Conservation (phyloP, 2,113 vertebrate genomes). For the Fulica atra region DNA sequence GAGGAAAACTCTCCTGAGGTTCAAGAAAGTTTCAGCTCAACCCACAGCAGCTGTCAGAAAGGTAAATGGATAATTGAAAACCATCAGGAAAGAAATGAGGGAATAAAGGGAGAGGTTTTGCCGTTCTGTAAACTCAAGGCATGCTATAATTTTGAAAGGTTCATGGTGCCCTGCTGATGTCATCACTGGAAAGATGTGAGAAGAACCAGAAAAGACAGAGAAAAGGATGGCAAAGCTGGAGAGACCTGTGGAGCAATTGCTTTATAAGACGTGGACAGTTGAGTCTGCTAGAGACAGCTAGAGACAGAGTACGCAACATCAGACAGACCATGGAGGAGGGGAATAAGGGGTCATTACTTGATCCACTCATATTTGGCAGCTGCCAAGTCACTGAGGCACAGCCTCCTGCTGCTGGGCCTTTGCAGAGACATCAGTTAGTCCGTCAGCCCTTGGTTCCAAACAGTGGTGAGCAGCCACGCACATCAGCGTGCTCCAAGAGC, state of each 20-base stretch:
- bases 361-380: not conserved
- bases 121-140: not conserved
- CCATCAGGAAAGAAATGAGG: not conserved
- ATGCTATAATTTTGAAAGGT: fast-evolving
- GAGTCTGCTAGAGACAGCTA: not conserved
- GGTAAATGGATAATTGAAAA: not conserved
- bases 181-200: not conserved
- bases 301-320: not conserved
- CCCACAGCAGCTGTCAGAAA: not conserved
- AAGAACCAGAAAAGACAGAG: not conserved
- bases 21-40: not conserved
- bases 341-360: not conserved
- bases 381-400: not conserved
- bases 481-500: fast-evolving
- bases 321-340: not conserved
- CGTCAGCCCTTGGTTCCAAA: not conserved
- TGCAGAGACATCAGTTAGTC: fast-evolving
- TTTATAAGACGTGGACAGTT: not conserved
- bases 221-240: not conserved
- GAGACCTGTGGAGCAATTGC: not conserved
- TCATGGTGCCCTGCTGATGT: not conserved
- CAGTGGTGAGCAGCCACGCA: not conserved
- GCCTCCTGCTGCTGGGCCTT: not conserved
- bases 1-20: not conserved
- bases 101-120: not conserved